Percentiles rank a stretch among this genome's conserved stretches.
Conservation (phyloP, 2,797 vertebrate genomes). For the Microcaecilia unicolor region DNA sequence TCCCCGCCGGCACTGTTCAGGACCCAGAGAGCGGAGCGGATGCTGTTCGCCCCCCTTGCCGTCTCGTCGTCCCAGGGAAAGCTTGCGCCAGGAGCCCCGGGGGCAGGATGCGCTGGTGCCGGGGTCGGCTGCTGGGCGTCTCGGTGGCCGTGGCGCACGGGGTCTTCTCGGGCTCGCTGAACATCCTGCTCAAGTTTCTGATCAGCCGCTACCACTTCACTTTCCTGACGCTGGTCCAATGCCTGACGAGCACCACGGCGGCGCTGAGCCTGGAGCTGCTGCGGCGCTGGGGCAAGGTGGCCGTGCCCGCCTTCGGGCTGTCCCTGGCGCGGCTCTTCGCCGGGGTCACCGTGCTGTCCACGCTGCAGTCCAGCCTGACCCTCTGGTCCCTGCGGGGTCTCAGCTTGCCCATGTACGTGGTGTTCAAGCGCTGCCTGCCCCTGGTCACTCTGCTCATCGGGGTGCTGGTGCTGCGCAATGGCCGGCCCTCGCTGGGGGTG, state of each 20-base stretch:
- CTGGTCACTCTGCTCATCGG: conserved; percentile 85
- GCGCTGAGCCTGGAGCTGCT: conserved; percentile 78
- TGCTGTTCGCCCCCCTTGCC: no score
- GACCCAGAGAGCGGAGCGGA: neutral
- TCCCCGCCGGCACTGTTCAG: neutral
- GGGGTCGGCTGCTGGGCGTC: conserved; percentile 71
- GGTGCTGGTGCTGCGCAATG: conserved; percentile 80
- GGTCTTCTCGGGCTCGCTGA: conserved; percentile 87
- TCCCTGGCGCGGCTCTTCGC: conserved; percentile 78
- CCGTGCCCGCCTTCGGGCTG: conserved; percentile 76
- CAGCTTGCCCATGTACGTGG: conserved; percentile 94
- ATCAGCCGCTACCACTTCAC: conserved; percentile 77
- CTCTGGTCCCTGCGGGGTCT: conserved; percentile 91
- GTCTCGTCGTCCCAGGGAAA: no score
- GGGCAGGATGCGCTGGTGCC: conserved; percentile 63
- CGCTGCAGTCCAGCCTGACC: conserved; percentile 87
- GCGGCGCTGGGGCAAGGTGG: conserved; percentile 68
- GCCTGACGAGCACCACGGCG: conserved; percentile 76
- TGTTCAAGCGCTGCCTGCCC: conserved; percentile 93
- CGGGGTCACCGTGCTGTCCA: conserved; percentile 75
- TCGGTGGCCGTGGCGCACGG: conserved; percentile 89
- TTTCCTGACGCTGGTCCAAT: conserved; percentile 90
- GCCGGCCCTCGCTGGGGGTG: conserved; percentile 79
- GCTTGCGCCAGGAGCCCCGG: no score
- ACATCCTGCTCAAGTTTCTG: conserved; percentile 91